Conservation (phyloP, 2,888 invertebrate genomes). For the Electrophaes corylata region DNA sequence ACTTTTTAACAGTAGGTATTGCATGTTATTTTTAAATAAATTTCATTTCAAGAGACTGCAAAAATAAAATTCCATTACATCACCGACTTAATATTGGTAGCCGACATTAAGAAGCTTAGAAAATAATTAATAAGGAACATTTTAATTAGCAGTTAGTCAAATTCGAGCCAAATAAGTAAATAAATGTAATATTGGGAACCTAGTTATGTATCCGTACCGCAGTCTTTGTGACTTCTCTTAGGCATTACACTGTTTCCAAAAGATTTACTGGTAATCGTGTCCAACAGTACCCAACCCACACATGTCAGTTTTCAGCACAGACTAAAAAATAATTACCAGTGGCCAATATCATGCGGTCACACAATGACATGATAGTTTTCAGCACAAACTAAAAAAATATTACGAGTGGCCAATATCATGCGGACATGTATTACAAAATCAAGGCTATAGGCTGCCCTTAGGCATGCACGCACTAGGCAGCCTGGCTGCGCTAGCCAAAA, state of each 20-base stretch:
- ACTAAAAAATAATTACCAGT: too few relatives aligned
- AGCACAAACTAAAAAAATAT: too few relatives aligned
- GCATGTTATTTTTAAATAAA: too few relatives aligned
- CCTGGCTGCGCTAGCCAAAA: too few relatives aligned
- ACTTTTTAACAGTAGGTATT: too few relatives aligned
- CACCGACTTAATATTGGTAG: slow-evolving; percentile 4
- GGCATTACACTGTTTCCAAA: slow-evolving; percentile 22
- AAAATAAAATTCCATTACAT: slow-evolving; percentile 10
- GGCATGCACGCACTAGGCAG: too few relatives aligned
- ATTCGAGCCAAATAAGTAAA: slow-evolving; percentile 20
- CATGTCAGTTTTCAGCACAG: background rate
- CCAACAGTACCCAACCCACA: background rate
- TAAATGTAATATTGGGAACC: background rate
- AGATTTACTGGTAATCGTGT: slow-evolving; percentile 4
- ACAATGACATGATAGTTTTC: too few relatives aligned
- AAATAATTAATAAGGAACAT: slow-evolving; percentile 24
- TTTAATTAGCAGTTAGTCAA: slow-evolving; percentile 15
- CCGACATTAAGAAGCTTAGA: slow-evolving; percentile 13
- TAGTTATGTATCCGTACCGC: background rate
- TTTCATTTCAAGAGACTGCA: background rate
- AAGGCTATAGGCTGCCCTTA: too few relatives aligned
- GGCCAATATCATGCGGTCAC: too few relatives aligned
- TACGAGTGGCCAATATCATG: too few relatives aligned
- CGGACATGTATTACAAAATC: too few relatives aligned
- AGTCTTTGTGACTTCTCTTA: slow-evolving; percentile 19